Conservation (phyloP, 2,888 invertebrate genomes). For the Deroplatys truncata region DNA sequence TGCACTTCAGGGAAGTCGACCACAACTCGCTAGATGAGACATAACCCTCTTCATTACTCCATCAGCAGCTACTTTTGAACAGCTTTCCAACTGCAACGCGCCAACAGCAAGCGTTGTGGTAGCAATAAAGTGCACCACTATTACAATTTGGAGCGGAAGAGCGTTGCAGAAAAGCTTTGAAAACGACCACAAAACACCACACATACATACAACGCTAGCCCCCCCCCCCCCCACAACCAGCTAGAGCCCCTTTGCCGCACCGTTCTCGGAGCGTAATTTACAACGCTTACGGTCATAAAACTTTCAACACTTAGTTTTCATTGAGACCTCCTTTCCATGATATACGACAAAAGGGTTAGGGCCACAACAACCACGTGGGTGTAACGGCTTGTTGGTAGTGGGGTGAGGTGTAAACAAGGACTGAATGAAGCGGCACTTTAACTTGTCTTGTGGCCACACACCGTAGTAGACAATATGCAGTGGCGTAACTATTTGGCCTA, state of each 20-base stretch:
- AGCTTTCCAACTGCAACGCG: background rate
- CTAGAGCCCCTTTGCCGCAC: background rate
- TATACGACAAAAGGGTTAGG: background rate
- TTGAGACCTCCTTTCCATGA: constrained; percentile 6
- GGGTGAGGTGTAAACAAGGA: background rate
- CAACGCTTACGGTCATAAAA: constrained; percentile 3
- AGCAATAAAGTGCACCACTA: background rate
- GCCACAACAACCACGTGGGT: background rate
- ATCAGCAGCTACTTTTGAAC: background rate
- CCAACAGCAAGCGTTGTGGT: background rate
- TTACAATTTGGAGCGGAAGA: background rate
- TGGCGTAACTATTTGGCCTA: background rate
- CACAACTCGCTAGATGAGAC: background rate
- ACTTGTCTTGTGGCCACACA: background rate
- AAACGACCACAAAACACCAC: background rate
- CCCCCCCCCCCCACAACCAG: no score
- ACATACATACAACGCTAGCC: background rate
- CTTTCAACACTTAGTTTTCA: constrained; percentile 10
- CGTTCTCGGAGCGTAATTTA: constrained; percentile 2
- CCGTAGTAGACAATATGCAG: background rate
- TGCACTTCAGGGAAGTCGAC: background rate
- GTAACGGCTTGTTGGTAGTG: background rate
- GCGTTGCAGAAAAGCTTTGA: background rate
- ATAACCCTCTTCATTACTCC: background rate
- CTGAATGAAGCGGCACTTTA: background rate